Base-by-base conservation (phyloP, 1,140 invertebrate species). In the Ridgeia piscesae region DNA sequence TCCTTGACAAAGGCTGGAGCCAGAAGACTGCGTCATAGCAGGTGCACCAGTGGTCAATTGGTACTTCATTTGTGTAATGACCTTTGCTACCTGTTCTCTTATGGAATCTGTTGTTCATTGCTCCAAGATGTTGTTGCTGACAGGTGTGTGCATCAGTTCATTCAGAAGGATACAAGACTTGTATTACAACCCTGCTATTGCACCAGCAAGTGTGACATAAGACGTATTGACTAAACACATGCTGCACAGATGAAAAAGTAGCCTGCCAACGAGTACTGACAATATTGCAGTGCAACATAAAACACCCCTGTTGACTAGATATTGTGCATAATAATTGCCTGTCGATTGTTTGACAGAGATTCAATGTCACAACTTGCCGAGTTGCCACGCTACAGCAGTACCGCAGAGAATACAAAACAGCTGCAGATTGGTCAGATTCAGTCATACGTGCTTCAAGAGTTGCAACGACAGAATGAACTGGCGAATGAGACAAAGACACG, bases 401-500 rank as follows among this genome's bases (percentile, higher is more conserved):
- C 93, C 1, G 93, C 93, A 33, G 77, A 89, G 48, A 92, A 93
- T 91, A n/a, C 35, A 48, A 92, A 93, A 91, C 88, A 91, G 42
- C 48, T 92, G 77, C 92, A 93, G 88, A 93, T 93, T 92, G 89
- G 92, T n/a, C 77, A 50, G 33, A 93, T 93, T 90, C 93, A 92
- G 33, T n/a, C 33, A 17, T 93, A 91, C 35, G 93, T 92, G 21
- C 42, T 91, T 48, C 50, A 88, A 8, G 93, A 93, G 88, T 42
- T 93, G 0, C 33, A 91, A 88, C 50, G 93, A 17, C 93, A 93
- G 92, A 92, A 93, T 92, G 35, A 77, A 14, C 33, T 93, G 31
- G 93, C 93, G 89, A 93, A 93, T 88, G n/a, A 91, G 48, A 93
- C 93, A 6, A 93, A 92, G 89, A 48, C 90, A 8, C 34, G 42